Evolutionary conservation across 2,888 invertebrate species (phyloP).

Genomic region (Argyresthia goedartella): DNA sequence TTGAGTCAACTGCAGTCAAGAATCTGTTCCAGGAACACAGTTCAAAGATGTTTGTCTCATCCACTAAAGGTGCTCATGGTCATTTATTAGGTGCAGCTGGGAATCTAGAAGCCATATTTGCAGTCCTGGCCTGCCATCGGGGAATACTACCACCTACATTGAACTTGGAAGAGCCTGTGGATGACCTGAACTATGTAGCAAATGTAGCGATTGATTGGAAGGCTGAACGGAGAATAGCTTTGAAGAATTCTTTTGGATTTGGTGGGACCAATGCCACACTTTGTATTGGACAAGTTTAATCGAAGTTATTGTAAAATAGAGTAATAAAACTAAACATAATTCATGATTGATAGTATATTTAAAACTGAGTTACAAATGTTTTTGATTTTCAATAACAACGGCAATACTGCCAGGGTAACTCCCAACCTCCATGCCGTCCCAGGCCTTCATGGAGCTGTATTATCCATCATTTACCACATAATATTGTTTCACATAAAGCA

Average conservation of each 20-base stretch:
- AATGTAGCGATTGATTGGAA: constrained; percentile 73
- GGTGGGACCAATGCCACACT: constrained; percentile 97
- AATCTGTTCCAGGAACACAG: constrained; percentile 75
- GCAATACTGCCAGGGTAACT: constrained; percentile 49
- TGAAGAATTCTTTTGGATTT: constrained; percentile 99
- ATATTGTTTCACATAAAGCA: constrained; percentile 60
- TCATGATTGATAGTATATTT: constrained; percentile 62
- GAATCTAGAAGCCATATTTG: constrained; percentile 90
- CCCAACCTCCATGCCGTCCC: constrained; percentile 33
- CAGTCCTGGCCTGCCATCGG: constrained; percentile 82
- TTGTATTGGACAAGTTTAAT: constrained; percentile 66
- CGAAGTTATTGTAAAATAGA: not conserved
- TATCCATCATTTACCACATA: constrained; percentile 49
- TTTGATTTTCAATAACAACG: constrained; percentile 50
- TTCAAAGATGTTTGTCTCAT: constrained; percentile 78
- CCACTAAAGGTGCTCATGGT: constrained; percentile 97
- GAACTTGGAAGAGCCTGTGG: constrained; percentile 81
- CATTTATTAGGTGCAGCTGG: constrained; percentile 98
- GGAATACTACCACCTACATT: constrained; percentile 88
- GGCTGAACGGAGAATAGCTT: constrained; percentile 74
- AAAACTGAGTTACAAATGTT: constrained; percentile 68
- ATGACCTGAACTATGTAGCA: constrained; percentile 80
- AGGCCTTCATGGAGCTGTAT: constrained; percentile 48
- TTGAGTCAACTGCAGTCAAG: constrained; percentile 85
- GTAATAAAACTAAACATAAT: constrained; percentile 27